Base-by-base conservation (phyloP, 2,113 vertebrate genomes). In the Polypterus bichir region DNA sequence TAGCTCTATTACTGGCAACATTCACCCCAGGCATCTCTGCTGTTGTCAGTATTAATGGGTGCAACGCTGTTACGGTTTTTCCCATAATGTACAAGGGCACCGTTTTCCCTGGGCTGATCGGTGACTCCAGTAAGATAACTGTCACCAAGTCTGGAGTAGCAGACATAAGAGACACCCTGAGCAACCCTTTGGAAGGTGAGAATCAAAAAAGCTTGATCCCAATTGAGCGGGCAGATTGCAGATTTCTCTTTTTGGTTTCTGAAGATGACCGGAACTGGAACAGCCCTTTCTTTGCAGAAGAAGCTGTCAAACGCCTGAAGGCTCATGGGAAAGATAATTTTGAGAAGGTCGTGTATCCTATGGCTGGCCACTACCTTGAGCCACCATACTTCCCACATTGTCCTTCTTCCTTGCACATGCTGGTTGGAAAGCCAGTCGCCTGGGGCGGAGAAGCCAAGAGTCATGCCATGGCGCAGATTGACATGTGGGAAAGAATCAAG, bases 1-100 rank as follows among this genome's bases (percentile, higher is more conserved):
- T 96, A 49, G 94, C 90, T 1, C 0, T 95, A 65, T 81, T 74
- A 0, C 92, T 94, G 85, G 78, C 92, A 4, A 85, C 93, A 3
- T 90, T 91, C 69, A 77, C 96, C 45, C 79, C 88, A 62, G 86
- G 86, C 49, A 74, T 98, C 65, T 65, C 78, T 0, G 92, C 89
- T 3, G 88, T 87, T 0, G 83, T 82, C 52, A 80, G 83, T 6
- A 85, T 95, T 68, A 96, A 97, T 0, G 68, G 74, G 67, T 89
- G 87, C 0, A 85, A 69, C 51, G 86, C 81, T 45, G 88, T 85
- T n/a, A 73, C 73, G 8, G 66, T 70, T 0, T 64, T 60, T n/a
- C 57, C 65, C 3, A 77, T 85, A 44, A 66, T 1, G 48, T 95
- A 81, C 73, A 85, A 86, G 67, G 78, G 86, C 52, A 61, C 70